phyloP scores from a whole-genome alignment of 2,113 vertebrate species.

The Atractosteus spatula region DNA sequence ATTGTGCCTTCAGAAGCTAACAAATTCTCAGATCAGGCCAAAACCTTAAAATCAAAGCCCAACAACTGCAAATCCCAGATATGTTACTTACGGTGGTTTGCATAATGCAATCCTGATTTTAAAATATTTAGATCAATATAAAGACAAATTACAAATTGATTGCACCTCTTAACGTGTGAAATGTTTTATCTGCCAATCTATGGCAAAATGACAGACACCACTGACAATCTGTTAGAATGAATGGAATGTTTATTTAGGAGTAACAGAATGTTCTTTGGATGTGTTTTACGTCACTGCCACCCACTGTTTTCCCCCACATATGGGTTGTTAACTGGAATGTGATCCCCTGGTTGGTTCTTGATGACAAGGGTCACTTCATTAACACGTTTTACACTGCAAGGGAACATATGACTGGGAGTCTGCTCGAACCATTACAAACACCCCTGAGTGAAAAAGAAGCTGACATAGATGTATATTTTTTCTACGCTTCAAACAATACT shows the following conservation, averaged over 20 bases:
- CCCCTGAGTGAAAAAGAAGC: background rate
- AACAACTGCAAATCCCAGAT: no score
- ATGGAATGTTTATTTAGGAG: conserved; percentile 58
- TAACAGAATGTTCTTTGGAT: conserved; percentile 61
- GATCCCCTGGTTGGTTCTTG: conserved; percentile 59
- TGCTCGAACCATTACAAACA: background rate
- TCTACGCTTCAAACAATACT: background rate
- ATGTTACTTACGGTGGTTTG: no score
- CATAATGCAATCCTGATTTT: no score
- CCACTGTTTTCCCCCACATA: conserved; percentile 67
- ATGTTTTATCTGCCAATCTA: background rate
- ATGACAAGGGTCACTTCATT: conserved; percentile 67
- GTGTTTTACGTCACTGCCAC: conserved; percentile 74
- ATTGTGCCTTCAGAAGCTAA: no score
- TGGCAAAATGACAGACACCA: conserved; percentile 11
- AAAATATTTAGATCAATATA: no score
- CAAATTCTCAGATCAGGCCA: no score
- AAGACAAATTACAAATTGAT: no score
- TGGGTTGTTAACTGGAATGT: conserved; percentile 59
- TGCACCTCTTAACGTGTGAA: no score
- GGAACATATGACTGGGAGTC: conserved; percentile 46
- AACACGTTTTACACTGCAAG: conserved; percentile 34
- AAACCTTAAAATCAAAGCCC: no score
- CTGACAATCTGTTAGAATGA: conserved; percentile 33
- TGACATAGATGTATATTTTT: background rate